Base-by-base conservation (phyloP, 1,140 invertebrate genomes). In the Cephus cinctus region DNA sequence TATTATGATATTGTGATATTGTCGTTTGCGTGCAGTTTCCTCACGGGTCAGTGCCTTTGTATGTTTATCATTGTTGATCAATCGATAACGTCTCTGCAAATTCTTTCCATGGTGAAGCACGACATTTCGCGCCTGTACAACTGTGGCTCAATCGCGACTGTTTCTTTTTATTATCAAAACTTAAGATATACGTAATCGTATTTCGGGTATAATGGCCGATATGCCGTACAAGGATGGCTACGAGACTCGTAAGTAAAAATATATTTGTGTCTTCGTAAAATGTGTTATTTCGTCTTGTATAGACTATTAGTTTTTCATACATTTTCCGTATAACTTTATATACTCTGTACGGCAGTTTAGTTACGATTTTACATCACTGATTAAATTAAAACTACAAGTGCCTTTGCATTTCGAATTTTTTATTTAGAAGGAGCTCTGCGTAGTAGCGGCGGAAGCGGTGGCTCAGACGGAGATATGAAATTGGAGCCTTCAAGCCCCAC, bases 401-500 rank as follows among this genome's bases (percentile, higher is more conserved):
- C n/a, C n/a, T n/a, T 4, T 36, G 3, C 0, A 14, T 12, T 16
- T 36, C 34, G 9, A 3, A 8, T 15, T 6, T 3, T 3, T 3
- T 30, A 2, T 12, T 30, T 35, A 64, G 59, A 60, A 42, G 44
- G 32, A 22, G 21, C 47, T 3, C 57, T 59, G 40, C 52, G 54
- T 23, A 25, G 47, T 15, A 42, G 41, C 21, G 48, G 44, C 18
- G 35, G 47, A 36, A 57, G 47, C n/a, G 35, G 56, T 20, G 57
- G 54, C 36, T 45, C 59, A 1, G 72, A 76, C 44, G 64, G 61
- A 18, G 80, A 78, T 48, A 80, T 83, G 66, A 86, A 86, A 64
- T 45, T 81, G 42, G 84, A 86, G 59, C 82, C 82, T 34, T 78
- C 82, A 4, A 87, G 85, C 73, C 85, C 86, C 27, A 82, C 81